Evolutionary conservation across 2,113 vertebrate genomes (phyloP), one percentile per base, ranked within the genome.

Genomic region (Neotragus moschatus): DNA sequence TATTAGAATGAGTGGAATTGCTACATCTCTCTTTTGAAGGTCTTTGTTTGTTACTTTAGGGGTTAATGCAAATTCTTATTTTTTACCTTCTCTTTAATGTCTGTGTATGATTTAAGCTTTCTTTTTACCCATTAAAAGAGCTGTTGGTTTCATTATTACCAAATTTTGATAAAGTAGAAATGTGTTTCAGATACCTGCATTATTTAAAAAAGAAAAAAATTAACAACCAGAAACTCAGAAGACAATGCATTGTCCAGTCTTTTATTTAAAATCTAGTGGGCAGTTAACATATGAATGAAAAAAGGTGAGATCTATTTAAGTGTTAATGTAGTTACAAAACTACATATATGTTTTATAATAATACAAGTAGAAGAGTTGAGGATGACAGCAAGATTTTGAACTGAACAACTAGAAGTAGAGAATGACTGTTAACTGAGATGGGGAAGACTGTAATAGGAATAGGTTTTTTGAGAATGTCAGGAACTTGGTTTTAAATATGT

Each of bases 111-210:
- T 88, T 96, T 90, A 88, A 96, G 84, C 26, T 39, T 93, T 66
- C 11, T 95, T 5, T 45, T 79, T 91, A 56, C 17, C 39, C 30
- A 75, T 77, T 96, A 43, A 88, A 47, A 93, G 43, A 93, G 49
- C 39, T 95, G 39, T 43, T 92, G 16, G 80, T 15, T 86, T 94
- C 13, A 92, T 90, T 95, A 90, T 49, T 26, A 43, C 26, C 43
- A 92, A 47, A 56, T 97, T 93, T 90, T 88, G 36, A 93, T 63
- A 85, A 94, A 85, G 23, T 9, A 21, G n/a, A 82, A 53, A 84
- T 60, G 25, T 70, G 36, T 39, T 97, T 94, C 82, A 86, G 23
- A 77, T 92, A 84, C 36, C 47, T 96, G 84, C 55, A 93, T 63
- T 90, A 94, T 58, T 92, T 66, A 21, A 66, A 36, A 70, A 66